phyloP scores from a whole-genome alignment of 2,888 invertebrate genomes.

The Andrena bicolor region DNA sequence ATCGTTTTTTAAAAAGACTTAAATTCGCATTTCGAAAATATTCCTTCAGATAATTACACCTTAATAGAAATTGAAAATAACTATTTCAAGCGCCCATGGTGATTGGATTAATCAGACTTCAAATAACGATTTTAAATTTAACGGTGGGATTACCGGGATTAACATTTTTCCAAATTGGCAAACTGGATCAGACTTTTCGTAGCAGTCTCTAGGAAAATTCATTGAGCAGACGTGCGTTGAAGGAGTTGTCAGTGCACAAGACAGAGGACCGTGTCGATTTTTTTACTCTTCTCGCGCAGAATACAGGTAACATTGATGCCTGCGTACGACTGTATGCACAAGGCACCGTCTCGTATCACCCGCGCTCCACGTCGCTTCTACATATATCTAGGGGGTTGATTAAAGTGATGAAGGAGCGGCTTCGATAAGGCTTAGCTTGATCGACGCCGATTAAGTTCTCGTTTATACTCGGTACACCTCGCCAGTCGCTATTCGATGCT shows the following conservation, averaged over 20 bases:
- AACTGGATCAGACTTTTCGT: too few relatives aligned
- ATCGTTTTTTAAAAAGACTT: too few relatives aligned
- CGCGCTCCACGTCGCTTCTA: conserved; percentile 56
- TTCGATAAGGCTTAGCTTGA: conserved; percentile 76
- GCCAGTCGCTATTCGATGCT: conserved; percentile 34
- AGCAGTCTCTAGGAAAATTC: conserved; percentile 26
- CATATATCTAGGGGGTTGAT: conserved; percentile 76
- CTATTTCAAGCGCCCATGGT: too few relatives aligned
- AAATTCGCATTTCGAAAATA: too few relatives aligned
- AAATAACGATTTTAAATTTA: too few relatives aligned
- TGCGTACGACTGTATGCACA: conserved; percentile 66
- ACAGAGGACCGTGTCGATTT: conserved; percentile 31
- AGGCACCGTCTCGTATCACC: conserved; percentile 41
- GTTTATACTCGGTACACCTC: conserved; percentile 53
- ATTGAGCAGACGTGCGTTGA: conserved; percentile 41
- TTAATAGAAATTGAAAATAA: too few relatives aligned
- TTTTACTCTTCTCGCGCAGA: conserved; percentile 42
- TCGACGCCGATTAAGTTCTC: conserved; percentile 67
- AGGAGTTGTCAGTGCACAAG: conserved; percentile 27
- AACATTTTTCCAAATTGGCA: too few relatives aligned
- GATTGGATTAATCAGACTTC: too few relatives aligned
- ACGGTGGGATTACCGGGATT: too few relatives aligned
- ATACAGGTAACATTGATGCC: conserved; percentile 57
- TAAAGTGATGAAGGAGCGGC: conserved; percentile 83
- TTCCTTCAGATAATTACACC: too few relatives aligned